Conservation (phyloP, 2,797 vertebrate genomes). For the Pangasius krempfi region DNA sequence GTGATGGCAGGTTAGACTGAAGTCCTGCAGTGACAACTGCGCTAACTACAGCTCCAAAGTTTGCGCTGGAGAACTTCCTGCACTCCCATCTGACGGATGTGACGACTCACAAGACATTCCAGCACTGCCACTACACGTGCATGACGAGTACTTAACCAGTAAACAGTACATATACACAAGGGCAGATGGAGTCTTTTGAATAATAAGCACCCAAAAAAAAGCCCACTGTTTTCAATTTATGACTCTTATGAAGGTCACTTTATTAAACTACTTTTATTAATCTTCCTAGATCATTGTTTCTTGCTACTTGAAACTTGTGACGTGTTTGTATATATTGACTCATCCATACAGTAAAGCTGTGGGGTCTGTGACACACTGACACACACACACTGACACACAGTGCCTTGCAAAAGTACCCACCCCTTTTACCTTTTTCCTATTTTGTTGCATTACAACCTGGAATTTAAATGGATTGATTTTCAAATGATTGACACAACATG, state of each 20-base stretch:
- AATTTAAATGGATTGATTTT: no score
- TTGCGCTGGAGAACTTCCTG: slow-evolving; percentile 52
- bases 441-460: no score
- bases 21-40: background rate
- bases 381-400: no score
- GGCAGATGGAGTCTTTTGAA: background rate
- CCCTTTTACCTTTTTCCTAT: no score
- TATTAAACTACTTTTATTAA: background rate
- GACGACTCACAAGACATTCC: slow-evolving; percentile 53
- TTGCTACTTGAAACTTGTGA: background rate
- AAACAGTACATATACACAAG: background rate
- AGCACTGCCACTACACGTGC: background rate
- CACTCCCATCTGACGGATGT: slow-evolving; percentile 59
- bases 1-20: background rate
- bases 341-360: background rate
- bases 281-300: background rate
- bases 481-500: no score
- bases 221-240: no score
- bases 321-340: background rate
- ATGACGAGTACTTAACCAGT: background rate
- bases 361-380: background rate
- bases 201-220: no score
- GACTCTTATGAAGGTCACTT: no score
- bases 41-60: background rate
- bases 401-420: no score